Evolutionary conservation across 2,113 vertebrate species (phyloP).

Genomic region (Cavia aperea): DNA sequence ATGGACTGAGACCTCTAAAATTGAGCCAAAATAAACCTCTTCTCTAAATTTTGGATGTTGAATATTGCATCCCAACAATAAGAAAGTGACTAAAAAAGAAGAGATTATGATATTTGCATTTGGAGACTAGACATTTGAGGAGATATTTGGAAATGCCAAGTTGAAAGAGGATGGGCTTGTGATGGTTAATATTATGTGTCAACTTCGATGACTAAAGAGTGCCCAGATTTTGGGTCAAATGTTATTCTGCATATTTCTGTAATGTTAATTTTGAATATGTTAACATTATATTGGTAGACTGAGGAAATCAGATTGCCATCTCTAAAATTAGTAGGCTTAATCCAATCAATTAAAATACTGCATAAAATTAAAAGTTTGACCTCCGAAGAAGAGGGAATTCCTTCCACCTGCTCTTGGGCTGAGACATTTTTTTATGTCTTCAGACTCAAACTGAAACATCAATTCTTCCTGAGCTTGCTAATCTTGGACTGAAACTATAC

Average conservation of each 20-base stretch:
- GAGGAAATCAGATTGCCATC: background rate
- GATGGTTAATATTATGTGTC: background rate
- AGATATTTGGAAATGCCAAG: background rate
- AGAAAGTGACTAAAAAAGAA: background rate
- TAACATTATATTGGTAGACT: background rate
- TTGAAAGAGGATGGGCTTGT: background rate
- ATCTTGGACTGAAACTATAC: background rate
- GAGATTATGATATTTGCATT: background rate
- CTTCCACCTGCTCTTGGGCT: background rate
- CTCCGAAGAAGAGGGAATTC: background rate
- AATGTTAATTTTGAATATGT: background rate
- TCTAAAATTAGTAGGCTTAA: background rate
- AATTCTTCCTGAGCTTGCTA: background rate
- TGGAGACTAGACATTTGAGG: background rate
- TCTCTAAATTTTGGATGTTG: background rate
- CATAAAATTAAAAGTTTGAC: background rate
- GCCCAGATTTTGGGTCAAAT: background rate
- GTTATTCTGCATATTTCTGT: background rate
- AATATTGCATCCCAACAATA: background rate
- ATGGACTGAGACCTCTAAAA: background rate
- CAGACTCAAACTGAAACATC: background rate
- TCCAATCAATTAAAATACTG: background rate
- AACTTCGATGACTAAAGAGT: background rate
- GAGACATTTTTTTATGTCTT: background rate
- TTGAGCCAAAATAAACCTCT: background rate